These are phyloP conservation scores for Conops quadrifasciatus DNA, from an alignment of 2,888 invertebrate genomes.

Conservation along the genomic window DNA sequence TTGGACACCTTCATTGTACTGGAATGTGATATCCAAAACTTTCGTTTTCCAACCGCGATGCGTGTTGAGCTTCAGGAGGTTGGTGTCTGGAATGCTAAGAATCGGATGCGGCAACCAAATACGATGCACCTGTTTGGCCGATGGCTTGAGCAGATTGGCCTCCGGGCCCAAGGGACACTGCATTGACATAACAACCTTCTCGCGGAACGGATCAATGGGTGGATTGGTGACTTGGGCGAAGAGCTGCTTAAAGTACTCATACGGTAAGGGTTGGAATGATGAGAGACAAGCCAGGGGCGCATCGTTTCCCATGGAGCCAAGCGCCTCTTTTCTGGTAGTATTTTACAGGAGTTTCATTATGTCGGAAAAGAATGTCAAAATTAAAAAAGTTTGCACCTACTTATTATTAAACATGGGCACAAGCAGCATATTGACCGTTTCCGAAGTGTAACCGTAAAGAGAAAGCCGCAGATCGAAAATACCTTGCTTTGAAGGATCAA, in stretches of 20 bases:
- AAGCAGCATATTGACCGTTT: conserved; percentile 92
- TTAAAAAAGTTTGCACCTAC: conserved; percentile 67
- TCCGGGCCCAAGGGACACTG: conserved; percentile 97
- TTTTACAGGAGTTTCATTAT: neutral
- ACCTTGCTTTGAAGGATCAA: conserved; percentile 65
- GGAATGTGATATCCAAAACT: conserved; percentile 90
- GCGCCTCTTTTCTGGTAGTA: conserved; percentile 90
- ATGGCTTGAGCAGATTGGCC: conserved; percentile 91
- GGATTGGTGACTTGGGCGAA: conserved; percentile 99
- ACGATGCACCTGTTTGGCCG: conserved; percentile 85
- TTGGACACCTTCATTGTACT: conserved; percentile 74
- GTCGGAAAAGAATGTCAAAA: neutral
- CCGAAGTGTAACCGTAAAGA: conserved; percentile 93
- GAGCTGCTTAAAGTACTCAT: conserved; percentile 98
- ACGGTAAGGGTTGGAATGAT: conserved; percentile 91
- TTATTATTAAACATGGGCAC: conserved; percentile 96
- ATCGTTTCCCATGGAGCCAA: conserved; percentile 99
- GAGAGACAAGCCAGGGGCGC: conserved; percentile 97
- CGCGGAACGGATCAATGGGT: conserved; percentile 97
- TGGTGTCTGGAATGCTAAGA: conserved; percentile 88
- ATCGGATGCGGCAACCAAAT: conserved; percentile 95
- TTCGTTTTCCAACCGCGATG: conserved; percentile 90
- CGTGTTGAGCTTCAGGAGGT: conserved; percentile 82
- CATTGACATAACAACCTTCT: conserved; percentile 98
- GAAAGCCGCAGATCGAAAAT: conserved; percentile 84